phyloP scores from a whole-genome alignment of 2,113 vertebrate species.

The Cyphomyrus discorhynchus region DNA sequence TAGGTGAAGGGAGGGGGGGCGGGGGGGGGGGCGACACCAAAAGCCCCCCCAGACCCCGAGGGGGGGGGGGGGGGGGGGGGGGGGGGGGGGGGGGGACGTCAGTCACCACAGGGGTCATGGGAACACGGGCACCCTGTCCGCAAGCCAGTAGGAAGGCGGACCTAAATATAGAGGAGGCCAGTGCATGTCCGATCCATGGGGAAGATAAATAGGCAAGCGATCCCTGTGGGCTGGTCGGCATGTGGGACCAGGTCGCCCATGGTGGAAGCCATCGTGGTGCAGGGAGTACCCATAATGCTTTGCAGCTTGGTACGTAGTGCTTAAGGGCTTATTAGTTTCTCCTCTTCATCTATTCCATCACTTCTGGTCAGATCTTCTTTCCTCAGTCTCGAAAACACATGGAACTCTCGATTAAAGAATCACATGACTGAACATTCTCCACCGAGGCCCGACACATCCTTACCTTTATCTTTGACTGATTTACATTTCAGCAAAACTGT shows the following conservation, averaged over 20 bases:
- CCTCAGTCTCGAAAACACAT: not conserved
- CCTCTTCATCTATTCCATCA: not conserved
- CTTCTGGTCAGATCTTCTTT: not conserved
- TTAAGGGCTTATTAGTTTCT: not conserved
- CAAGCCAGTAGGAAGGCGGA: conserved; percentile 62
- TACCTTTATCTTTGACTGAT: not conserved
- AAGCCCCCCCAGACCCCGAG: too few relatives aligned
- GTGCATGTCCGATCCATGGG: conserved; percentile 48
- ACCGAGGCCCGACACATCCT: not conserved
- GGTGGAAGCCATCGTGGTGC: not conserved
- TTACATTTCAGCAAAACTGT: not conserved
- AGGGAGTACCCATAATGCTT: not conserved
- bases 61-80: conserved; percentile 34
- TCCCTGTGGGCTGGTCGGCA: conserved; percentile 41
- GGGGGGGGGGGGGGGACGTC: conserved; percentile 44
- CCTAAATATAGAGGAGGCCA: conserved; percentile 70
- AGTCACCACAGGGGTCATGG: conserved; percentile 66
- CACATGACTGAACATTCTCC: not conserved
- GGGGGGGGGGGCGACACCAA: too few relatives aligned
- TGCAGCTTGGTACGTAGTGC: not conserved
- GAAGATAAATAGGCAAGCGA: conserved; percentile 41
- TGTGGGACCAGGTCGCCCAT: conserved; percentile 21
- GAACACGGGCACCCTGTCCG: conserved; percentile 69
- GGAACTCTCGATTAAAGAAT: not conserved
- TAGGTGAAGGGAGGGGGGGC: too few relatives aligned